Conservation (phyloP, 2,797 vertebrate genomes). For the Tangara arthus region DNA sequence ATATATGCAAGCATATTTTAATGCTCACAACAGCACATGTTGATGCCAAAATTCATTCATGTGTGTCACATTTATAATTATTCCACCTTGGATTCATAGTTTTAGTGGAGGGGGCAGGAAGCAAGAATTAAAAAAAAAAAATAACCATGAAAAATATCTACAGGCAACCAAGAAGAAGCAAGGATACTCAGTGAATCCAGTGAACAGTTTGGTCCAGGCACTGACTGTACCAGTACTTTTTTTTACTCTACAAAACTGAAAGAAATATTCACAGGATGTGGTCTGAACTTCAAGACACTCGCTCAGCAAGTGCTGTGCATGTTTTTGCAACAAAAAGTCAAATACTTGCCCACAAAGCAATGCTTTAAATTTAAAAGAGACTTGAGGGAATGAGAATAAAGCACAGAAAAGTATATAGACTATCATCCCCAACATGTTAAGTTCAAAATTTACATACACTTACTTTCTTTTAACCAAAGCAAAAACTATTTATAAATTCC, state of each 20-base stretch:
- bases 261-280: conserved; percentile 53
- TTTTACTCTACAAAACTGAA: background rate
- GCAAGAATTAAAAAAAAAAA: background rate
- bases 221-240: background rate
- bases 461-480: background rate
- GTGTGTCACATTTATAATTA: background rate
- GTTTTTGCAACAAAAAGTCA: background rate
- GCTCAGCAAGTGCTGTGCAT: background rate
- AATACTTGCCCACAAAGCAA: background rate
- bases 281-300: background rate
- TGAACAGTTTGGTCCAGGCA: background rate
- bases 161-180: background rate
- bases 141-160: background rate
- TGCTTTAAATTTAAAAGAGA: background rate
- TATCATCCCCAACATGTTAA: accelerated
- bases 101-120: background rate
- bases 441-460: background rate
- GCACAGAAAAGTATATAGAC: background rate
- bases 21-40: background rate
- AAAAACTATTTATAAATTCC: background rate
- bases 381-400: background rate
- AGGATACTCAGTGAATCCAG: background rate
- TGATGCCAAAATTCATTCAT: background rate
- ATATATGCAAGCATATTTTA: background rate
- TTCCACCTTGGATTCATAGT: background rate